A percentile compares a stretch with the other conserved stretches of the same genome.
Conservation (phyloP, 92 coral and sea anemone genomes). For the Hydrozoanthus gracilis region DNA sequence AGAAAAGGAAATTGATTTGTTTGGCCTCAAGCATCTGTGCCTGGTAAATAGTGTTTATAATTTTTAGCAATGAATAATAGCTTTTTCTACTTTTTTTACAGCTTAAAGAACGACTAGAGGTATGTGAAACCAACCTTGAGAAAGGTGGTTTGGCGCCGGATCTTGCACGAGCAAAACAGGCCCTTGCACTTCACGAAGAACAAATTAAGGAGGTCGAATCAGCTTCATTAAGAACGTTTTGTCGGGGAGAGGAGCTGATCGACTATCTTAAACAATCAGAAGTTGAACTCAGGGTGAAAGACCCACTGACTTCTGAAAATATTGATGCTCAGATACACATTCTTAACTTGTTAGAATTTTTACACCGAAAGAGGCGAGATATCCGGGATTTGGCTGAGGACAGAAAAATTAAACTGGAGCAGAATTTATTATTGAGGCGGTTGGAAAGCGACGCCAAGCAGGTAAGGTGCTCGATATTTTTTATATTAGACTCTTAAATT, state of each 20-base stretch:
- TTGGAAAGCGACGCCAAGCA: conserved; percentile 98
- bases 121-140: conserved; percentile 93
- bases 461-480: conserved; percentile 53
- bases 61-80: not conserved
- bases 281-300: conserved; percentile 92
- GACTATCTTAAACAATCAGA: conserved; percentile 95
- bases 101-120: conserved; percentile 96
- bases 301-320: conserved; percentile 89
- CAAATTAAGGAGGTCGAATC: conserved; percentile 91
- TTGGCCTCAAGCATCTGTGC: too few species aligned
- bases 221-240: conserved; percentile 92
- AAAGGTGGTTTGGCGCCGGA: conserved; percentile 88
- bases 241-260: conserved; percentile 98
- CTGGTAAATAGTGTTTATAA: too few species aligned
- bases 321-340: conserved; percentile 99
- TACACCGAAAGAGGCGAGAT: conserved; percentile 92
- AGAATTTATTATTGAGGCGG: conserved; percentile 83
- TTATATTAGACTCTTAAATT: too few species aligned
- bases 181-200: conserved; percentile 88
- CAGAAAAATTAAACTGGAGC: conserved; percentile 90
- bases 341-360: conserved; percentile 93
- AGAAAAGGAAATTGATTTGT: too few species aligned
- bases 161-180: conserved; percentile 88
- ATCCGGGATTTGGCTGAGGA: conserved; percentile 92
- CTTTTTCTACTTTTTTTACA: conserved; percentile 20